Base-by-base conservation (phyloP, 1,140 invertebrate species). In the Anastatus disparis region DNA sequence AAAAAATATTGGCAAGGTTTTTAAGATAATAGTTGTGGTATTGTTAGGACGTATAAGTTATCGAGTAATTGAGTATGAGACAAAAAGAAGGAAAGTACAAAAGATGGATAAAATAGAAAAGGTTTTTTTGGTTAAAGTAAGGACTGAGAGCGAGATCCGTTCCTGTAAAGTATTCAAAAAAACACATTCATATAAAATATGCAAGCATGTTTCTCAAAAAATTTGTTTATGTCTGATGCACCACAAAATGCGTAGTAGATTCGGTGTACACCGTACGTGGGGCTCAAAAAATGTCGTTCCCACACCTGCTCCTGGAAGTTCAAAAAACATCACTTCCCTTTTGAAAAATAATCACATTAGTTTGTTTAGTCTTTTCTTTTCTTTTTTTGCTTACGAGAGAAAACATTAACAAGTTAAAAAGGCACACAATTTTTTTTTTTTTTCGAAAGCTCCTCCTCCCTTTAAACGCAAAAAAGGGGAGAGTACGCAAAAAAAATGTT, bases 251-350 rank as follows among this genome's bases (percentile, higher is more conserved):
- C 81, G 79, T 80, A 82, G 84, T 84, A 76, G 81, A n/a, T n/a
- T 81, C 82, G 83, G 78, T 82, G 81, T 82, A 83, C 81, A 83
- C 80, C 79, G 81, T 84, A 84, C 81, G 81, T 85, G 83, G 83
- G 84, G 81, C 80, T 85, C 83, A 84, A 86, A 86, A 85, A 85
- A 81, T 84, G 81, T 82, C 74, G 84, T 85, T 85, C 84, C 84
- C 84, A n/a, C n/a, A 86, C 84, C 85, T 85, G 83, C 84, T 85
- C 85, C 85, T 86, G 84, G 83, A 86, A 86, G 84, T 85, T 86
- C 76, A 86, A 86, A 86, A 85, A 85, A 82, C 81, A 85, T 85
- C 84, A 86, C 85, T 86, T 85, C 85, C 84, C 82, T 85, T 86
- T 85, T 84, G 80, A 85, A 85, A 85, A 85, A 85, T 77, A 84